A percentile compares a stretch with the other conserved stretches of the same genome.
phyloP scores from a whole-genome alignment of 2,888 invertebrate species.

The Perithous albicinctus region DNA sequence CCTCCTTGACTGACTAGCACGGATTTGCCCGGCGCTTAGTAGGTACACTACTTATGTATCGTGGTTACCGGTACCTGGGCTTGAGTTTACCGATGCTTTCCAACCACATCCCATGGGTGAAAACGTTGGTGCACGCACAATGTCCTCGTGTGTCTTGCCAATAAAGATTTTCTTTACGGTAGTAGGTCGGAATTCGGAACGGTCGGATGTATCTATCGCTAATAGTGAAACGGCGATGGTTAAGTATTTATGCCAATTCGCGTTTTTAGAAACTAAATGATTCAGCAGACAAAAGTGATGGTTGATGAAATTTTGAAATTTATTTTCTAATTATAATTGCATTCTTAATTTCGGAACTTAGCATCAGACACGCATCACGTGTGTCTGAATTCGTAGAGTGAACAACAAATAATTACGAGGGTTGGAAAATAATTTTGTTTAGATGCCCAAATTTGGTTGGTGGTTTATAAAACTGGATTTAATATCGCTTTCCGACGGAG shows the following conservation, averaged over 20 bases:
- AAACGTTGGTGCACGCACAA: slow-evolving; percentile 20
- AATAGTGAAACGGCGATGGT: neutral
- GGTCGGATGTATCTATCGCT: neutral
- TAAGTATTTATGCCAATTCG: neutral
- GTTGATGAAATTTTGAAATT: too few species aligned
- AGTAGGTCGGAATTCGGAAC: neutral
- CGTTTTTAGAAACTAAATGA: too few species aligned
- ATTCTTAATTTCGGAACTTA: too few species aligned
- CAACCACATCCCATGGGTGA: slow-evolving; percentile 57
- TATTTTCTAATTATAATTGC: neutral
- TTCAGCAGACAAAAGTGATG: too few species aligned
- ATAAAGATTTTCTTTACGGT: slow-evolving; percentile 9
- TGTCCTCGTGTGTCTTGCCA: neutral
- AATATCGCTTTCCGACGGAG: neutral
- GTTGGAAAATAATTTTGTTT: too few species aligned
- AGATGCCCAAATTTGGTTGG: too few species aligned
- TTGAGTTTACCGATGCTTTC: slow-evolving; percentile 46
- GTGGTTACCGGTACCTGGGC: slow-evolving; percentile 25
- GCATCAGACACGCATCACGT: too few species aligned
- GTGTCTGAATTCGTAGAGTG: too few species aligned
- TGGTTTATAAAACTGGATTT: neutral
- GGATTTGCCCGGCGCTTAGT: slow-evolving; percentile 34
- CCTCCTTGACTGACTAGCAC: slow-evolving; percentile 38
- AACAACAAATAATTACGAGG: too few species aligned
- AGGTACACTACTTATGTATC: slow-evolving; percentile 24